A percentile compares a stretch with the other conserved stretches of the same genome.
phyloP scores from a whole-genome alignment of 2,797 vertebrate genomes.

The Acrocephalus scirpaceus region DNA sequence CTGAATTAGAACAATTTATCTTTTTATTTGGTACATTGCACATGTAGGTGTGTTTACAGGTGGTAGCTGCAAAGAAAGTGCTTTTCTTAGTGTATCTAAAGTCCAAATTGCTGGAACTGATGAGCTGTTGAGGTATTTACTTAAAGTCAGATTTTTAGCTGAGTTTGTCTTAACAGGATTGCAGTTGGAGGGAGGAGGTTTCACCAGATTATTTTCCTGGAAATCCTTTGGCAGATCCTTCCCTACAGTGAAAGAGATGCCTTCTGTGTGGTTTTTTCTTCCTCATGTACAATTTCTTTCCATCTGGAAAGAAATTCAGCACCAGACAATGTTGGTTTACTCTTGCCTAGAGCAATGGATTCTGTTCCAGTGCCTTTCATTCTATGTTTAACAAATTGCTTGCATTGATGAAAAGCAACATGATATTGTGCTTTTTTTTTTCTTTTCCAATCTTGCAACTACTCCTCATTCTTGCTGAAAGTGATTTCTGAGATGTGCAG shows the following conservation, averaged over 20 bases:
- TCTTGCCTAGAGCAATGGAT: not conserved
- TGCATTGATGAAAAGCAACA: not conserved
- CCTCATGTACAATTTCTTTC: not conserved
- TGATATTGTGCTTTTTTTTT: not conserved
- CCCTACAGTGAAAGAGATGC: not conserved
- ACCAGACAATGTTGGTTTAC: not conserved
- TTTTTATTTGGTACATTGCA: accelerated
- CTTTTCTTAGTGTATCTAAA: not conserved
- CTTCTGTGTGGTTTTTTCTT: not conserved
- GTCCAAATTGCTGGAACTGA: not conserved
- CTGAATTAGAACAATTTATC: not conserved
- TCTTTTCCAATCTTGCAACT: not conserved
- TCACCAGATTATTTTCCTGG: not conserved
- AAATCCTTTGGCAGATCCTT: not conserved
- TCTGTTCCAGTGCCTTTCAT: not conserved
- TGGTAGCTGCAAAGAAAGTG: not conserved
- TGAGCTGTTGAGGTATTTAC: not conserved
- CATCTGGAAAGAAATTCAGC: not conserved
- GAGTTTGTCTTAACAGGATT: not conserved
- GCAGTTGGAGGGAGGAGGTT: not conserved
- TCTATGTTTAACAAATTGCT: not conserved
- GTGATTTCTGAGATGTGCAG: not conserved
- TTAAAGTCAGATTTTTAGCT: not conserved
- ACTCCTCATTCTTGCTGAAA: not conserved
- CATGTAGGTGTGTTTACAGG: not conserved